These are phyloP conservation scores for Remorina albescens DNA, from an alignment of 2,797 vertebrate species.

Conservation along the genomic window DNA sequence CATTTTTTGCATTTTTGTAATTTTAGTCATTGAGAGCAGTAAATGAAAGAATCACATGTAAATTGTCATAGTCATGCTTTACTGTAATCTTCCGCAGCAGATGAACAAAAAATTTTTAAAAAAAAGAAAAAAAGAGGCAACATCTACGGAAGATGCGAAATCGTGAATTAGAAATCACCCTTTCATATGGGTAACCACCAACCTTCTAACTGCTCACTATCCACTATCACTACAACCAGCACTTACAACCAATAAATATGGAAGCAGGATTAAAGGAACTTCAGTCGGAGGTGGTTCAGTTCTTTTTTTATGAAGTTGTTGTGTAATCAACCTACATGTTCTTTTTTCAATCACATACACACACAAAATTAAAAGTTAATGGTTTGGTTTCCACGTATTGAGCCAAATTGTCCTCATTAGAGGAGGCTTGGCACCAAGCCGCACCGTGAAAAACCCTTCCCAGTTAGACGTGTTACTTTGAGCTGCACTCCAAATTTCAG, in stretches of 20 bases:
- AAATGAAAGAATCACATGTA: not conserved
- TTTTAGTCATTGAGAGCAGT: constrained; percentile 1
- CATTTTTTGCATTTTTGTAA: not conserved
- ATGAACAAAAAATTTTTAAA: too few species aligned
- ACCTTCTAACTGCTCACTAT: not conserved
- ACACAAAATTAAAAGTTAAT: constrained; percentile 37
- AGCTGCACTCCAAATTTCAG: constrained; percentile 36
- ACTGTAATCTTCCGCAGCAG: constrained; percentile 2
- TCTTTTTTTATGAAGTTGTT: constrained; percentile 25
- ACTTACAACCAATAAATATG: not conserved
- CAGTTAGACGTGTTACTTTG: constrained; percentile 25
- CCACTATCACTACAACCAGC: not conserved
- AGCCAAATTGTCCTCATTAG: constrained; percentile 39
- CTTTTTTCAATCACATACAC: too few species aligned
- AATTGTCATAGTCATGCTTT: not conserved
- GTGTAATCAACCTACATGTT: not conserved
- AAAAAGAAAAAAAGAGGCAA: not conserved
- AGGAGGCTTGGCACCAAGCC: constrained; percentile 16
- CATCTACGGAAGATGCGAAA: constrained; percentile 16
- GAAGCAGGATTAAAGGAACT: too few species aligned
- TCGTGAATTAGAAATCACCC: not conserved
- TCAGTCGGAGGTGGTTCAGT: constrained; percentile 17
- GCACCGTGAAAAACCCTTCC: constrained; percentile 18
- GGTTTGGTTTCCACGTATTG: constrained; percentile 26
- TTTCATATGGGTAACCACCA: not conserved